Base-by-base conservation (phyloP, 2,888 invertebrate species). In the Amblyjoppa fuscipennis region DNA sequence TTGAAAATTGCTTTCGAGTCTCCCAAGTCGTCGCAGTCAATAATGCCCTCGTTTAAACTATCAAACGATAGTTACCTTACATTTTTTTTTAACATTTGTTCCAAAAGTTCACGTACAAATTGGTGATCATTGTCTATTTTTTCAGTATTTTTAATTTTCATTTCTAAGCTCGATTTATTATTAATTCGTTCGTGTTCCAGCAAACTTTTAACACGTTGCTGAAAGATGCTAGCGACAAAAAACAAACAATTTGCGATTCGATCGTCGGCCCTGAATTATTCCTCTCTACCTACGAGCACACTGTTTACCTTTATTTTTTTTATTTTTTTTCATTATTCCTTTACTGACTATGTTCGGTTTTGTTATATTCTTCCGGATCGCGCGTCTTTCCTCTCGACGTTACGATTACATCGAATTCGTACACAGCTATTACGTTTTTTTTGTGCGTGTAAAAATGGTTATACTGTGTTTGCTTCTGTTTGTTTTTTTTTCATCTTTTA, bases 161-260 rank as follows among this genome's bases (percentile, higher is more conserved):
- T 75, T 49, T 61, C 70, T 86, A 87, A 87, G 87, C 87, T 87
- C 87, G 87, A 81, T 86, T 79, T 51, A 79, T 84, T 86, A 86
- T 84, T 86, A 86, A 87, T 86, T 86, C 86, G 80, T 86, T 77
- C 84, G 73, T 68, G 59, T 20, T 41, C 51, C 41, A 84, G 20
- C 64, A 49, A 66, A 74, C 45, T 59, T 61, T 81, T 68, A 59
- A 68, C 66, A 73, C 68, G 31, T 31, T 61, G 73, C 20, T 61
- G 51, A 61, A 79, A 69, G 31, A 66, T 81, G 69, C 49, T 74
- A 74, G 61, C 34, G 78, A 85, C 85, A 59, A 41, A 11, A 41
- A 59, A 59, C 28, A 75, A 69, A 76, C 45, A 73, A 53, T 68
- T 76, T 68, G 86, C 84, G 82, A 82, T 87, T 83, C 81, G 85